Evolutionary conservation across 2,797 vertebrate species (phyloP), one percentile per base, ranked within the genome.

Genomic region (Paguma larvata): DNA sequence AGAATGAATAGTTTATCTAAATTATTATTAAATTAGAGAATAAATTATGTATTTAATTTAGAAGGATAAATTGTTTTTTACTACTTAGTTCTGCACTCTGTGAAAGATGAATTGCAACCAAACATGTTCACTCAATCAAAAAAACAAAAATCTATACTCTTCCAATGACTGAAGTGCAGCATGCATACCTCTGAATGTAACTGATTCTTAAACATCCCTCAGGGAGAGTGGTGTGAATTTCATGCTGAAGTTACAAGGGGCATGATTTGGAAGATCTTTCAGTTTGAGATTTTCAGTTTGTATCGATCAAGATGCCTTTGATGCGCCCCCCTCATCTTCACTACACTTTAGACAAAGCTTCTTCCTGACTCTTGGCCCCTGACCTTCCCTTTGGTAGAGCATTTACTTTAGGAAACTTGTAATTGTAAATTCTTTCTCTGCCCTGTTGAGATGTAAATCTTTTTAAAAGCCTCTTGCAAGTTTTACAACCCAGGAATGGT

Each of bases 271-370:
- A 91, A 96, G 73, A 82, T 59, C 16, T 83, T 93, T 96, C 79
- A 78, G 8, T 83, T 63, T 75, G 56, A 90, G 77, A 89, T 51
- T 53, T 94, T 93, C n/a, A 89, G 11, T 93, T 90, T 85, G 7
- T 59, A 94, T 97, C 92, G 59, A 95, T 96, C 70, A 86, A 85
- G 41, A 65, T 38, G 25, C 56, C 27, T n/a, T 96, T 95, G 46
- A 72, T 80, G 72, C 53, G n/a, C 19, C 14, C 14, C 19, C 12
- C 2, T 62, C 63, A 75, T n/a, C 4, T 48, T 96, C 34, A n/a
- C 53, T 83, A 63, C 73, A 56, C 62, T 89, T 89, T 44, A 90
- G 77, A 56, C 32, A 48, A 88, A 80, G 56, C 21, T 84, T 72
- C 56, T 95, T 65, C 18, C 46, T 70, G 75, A 68, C 21, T 48